A percentile compares a stretch with the other conserved stretches of the same genome.
These are phyloP conservation scores for Andrena hattorfiana DNA, from an alignment of 2,888 invertebrate genomes.

Conservation along the genomic window DNA sequence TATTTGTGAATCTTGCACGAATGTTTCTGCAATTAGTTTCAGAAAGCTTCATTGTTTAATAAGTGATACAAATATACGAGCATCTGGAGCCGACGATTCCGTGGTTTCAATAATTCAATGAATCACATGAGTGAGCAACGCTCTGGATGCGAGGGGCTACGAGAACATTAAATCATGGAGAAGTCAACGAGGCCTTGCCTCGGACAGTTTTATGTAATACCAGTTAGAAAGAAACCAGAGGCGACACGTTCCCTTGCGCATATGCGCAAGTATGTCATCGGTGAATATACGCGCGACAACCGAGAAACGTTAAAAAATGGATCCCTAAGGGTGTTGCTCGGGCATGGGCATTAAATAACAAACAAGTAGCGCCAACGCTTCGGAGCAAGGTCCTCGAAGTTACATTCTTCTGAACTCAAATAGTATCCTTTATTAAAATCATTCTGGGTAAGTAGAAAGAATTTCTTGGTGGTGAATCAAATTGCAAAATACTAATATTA, in stretches of 20 bases:
- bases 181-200: slow-evolving; percentile 25
- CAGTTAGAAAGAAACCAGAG: slow-evolving; percentile 25
- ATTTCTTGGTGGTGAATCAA: too few species aligned
- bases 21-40: not conserved
- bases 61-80: not conserved
- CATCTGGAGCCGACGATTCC: not conserved
- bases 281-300: slow-evolving; percentile 35
- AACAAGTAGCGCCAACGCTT: not conserved
- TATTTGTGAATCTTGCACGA: not conserved
- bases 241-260: slow-evolving; percentile 25
- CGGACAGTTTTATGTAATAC: slow-evolving; percentile 45
- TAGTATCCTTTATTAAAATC: too few species aligned
- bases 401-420: too few species aligned
- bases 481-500: not conserved
- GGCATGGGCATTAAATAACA: not conserved
- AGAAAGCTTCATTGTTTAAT: not conserved
- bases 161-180: slow-evolving; percentile 45
- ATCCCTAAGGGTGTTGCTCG: not conserved
- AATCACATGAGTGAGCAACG: slow-evolving; percentile 25
- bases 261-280: slow-evolving; percentile 56
- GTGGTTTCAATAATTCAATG: slow-evolving; percentile 22
- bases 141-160: not conserved
- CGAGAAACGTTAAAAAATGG: slow-evolving; percentile 28
- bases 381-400: too few species aligned
- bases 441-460: too few species aligned